Evolutionary conservation across 2,113 vertebrate genomes (phyloP).

Genomic region (Cinclus cinclus): DNA sequence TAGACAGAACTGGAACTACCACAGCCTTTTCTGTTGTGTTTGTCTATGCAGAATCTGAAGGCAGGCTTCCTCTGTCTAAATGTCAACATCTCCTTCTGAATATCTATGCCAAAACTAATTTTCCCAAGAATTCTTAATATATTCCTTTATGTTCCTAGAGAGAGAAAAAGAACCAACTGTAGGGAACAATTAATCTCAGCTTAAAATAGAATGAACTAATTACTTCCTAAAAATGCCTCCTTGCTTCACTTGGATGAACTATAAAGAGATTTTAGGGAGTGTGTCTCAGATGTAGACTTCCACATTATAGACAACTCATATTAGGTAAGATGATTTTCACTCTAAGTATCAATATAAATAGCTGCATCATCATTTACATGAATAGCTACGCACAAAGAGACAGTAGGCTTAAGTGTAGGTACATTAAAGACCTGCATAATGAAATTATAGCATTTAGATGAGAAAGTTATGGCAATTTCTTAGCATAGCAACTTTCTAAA

Average conservation of each 20-base stretch:
- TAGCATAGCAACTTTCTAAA: slow-evolving; percentile 14
- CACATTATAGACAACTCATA: background rate
- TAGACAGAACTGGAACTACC: background rate
- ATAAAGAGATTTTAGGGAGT: slow-evolving; percentile 16
- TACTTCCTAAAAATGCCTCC: slow-evolving; percentile 19
- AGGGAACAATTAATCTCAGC: slow-evolving; percentile 39
- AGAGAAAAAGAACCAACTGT: background rate
- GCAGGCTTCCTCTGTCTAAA: background rate
- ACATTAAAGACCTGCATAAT: background rate
- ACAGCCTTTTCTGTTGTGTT: background rate
- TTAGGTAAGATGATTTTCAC: background rate
- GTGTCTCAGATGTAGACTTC: background rate
- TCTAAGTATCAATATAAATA: slow-evolving; percentile 12
- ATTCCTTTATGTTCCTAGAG: slow-evolving; percentile 6
- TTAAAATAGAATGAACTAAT: slow-evolving; percentile 46
- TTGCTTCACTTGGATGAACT: slow-evolving; percentile 4
- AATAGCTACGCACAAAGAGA: background rate
- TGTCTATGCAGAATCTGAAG: background rate
- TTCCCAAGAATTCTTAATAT: slow-evolving; percentile 16
- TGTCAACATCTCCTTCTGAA: background rate
- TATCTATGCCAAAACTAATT: slow-evolving; percentile 33
- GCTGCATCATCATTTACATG: background rate
- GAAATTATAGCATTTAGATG: background rate
- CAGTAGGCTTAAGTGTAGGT: background rate
- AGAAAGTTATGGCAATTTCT: slow-evolving; percentile 1